Percentiles rank a stretch among this genome's conserved stretches.
phyloP scores from a whole-genome alignment of 2,888 invertebrate genomes.

The Troides helena region DNA sequence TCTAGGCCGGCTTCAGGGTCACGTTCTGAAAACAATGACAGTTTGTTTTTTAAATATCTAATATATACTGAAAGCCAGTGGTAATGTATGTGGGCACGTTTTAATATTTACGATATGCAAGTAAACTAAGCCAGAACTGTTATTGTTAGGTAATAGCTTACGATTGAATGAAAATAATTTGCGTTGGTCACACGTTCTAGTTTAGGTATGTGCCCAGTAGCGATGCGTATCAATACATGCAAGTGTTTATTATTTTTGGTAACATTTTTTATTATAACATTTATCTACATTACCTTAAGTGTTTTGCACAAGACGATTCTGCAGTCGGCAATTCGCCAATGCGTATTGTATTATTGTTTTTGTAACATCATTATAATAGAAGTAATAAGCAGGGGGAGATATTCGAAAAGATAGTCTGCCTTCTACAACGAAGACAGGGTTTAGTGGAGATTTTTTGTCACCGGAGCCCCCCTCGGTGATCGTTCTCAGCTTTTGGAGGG shows the following conservation, averaged over 20 bases:
- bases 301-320: neutral
- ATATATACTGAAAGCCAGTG: neutral
- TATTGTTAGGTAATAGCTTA: neutral
- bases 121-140: neutral
- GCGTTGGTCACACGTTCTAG: neutral
- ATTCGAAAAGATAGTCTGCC: too few species aligned
- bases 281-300: neutral
- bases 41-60: neutral
- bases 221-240: neutral
- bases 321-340: neutral
- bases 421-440: neutral
- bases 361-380: too few species aligned
- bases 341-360: neutral
- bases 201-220: neutral
- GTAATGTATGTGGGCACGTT: neutral
- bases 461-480: neutral
- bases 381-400: too few species aligned
- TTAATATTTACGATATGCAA: neutral
- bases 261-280: neutral
- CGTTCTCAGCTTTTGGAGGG: neutral
- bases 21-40: neutral
- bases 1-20: conserved; percentile 15
- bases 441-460: neutral
- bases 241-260: neutral
- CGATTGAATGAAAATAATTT: neutral